A percentile compares a stretch with the other conserved stretches of the same genome.
Conservation (phyloP, 2,113 vertebrate species). For the Calidris pygmaea region DNA sequence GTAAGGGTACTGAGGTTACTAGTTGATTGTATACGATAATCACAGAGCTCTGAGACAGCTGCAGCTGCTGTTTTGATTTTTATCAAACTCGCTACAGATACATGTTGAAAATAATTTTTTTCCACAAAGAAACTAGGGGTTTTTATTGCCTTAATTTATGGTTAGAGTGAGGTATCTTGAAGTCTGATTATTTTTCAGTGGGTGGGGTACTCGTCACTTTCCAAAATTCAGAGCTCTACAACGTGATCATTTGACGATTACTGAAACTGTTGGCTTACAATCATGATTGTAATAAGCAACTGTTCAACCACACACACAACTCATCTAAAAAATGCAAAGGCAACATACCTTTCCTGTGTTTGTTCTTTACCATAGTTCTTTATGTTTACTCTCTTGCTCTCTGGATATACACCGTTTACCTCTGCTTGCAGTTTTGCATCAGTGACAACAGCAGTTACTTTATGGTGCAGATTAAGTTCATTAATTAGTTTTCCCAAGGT, state of each 20-base stretch:
- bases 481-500: neutral
- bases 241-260: neutral
- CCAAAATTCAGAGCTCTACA: neutral
- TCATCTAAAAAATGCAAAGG: neutral
- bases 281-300: neutral
- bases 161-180: neutral
- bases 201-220: neutral
- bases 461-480: neutral
- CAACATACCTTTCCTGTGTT: neutral
- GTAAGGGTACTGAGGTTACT: neutral
- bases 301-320: neutral
- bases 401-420: neutral
- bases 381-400: neutral
- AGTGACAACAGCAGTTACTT: neutral
- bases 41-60: neutral
- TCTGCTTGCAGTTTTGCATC: neutral
- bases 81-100: neutral
- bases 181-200: neutral
- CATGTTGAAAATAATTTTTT: neutral
- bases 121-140: neutral
- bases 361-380: neutral
- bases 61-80: conserved; percentile 17
- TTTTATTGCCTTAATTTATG: neutral
- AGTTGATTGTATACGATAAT: neutral
- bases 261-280: neutral